Evolutionary conservation across 2,888 invertebrate genomes (phyloP), one percentile per base, ranked within the genome.

Genomic region (Lasioglossum vierecki): DNA sequence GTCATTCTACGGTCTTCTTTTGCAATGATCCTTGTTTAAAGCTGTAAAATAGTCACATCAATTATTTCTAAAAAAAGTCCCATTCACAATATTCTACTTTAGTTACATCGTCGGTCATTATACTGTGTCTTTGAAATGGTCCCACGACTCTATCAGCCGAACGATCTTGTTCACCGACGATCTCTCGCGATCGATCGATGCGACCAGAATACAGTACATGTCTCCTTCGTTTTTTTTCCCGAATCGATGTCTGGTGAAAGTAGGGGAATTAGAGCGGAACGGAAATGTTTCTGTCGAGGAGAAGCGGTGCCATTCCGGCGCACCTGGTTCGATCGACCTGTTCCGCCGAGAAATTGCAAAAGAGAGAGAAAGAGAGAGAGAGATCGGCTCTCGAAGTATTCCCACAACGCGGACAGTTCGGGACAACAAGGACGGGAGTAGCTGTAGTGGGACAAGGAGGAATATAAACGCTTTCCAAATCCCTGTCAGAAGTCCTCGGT

Each of bases 231-330:
- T 15, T 26, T 57, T 41, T 9, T 3, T 1, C 8, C 22, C 39
- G 66, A 85, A 88, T 89, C 81, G 84, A 82, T 70, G 70, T 71
- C 83, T 66, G 84, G 92, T 89, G 92, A 92, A 92, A 92, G 92
- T 90, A 87, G 73, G 82, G 72, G 89, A 92, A 92, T 86, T 87
- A 90, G 92, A 92, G 92, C 92, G 76, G 83, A 92, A 92, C 92
- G 89, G 83, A 89, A 92, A 85, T 87, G 88, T 88, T 89, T 85
- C 83, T 78, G 86, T 85, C 86, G 75, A 85, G 72, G 73, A 78
- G 78, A 70, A 72, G 77, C 71, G 41, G 9, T 74, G 63, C n/a
- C 49, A 79, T 68, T 70, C 75, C 75, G 66, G 30, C 57, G 60
- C 70, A 78, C 77, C 75, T 75, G 66, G 71, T 76, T 85, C 86